Evolutionary conservation across 2,113 vertebrate species (phyloP).

Genomic region (Chamaetylas fuelleborni): DNA sequence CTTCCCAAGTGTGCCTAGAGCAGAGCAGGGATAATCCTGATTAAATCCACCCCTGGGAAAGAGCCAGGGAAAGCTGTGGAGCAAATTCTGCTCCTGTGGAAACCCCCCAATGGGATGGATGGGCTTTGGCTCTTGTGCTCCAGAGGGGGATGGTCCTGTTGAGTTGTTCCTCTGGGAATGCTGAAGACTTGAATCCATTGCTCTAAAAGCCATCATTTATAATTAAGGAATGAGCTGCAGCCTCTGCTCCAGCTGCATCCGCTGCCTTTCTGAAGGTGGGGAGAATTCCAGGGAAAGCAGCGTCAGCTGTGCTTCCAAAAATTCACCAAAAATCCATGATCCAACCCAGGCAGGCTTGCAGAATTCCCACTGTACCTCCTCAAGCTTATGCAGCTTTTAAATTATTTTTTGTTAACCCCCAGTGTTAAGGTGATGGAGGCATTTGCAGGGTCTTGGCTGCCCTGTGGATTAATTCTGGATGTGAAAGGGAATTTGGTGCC

Average conservation of each 20-base stretch:
- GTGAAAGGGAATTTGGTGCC: neutral
- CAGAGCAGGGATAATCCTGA: neutral
- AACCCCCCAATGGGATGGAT: neutral
- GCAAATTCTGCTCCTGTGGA: neutral
- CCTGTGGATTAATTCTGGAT: neutral
- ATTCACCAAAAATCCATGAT: neutral
- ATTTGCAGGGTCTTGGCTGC: neutral
- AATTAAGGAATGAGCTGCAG: neutral
- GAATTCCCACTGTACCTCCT: neutral
- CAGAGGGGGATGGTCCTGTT: neutral
- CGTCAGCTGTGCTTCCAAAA: neutral
- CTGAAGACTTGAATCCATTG: neutral
- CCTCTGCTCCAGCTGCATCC: neutral
- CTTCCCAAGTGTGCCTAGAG: neutral
- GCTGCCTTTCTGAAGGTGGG: fast-evolving
- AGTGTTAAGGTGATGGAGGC: fast-evolving
- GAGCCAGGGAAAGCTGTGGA: neutral
- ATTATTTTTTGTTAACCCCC: neutral
- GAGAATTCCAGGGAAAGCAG: neutral
- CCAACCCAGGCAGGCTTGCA: neutral
- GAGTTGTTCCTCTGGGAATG: neutral
- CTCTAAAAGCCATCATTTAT: neutral
- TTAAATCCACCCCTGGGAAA: neutral
- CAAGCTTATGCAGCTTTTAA: neutral
- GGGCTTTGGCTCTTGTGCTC: neutral